Base-by-base conservation (phyloP, 2,888 invertebrate species). In the Prenolepis imparis region DNA sequence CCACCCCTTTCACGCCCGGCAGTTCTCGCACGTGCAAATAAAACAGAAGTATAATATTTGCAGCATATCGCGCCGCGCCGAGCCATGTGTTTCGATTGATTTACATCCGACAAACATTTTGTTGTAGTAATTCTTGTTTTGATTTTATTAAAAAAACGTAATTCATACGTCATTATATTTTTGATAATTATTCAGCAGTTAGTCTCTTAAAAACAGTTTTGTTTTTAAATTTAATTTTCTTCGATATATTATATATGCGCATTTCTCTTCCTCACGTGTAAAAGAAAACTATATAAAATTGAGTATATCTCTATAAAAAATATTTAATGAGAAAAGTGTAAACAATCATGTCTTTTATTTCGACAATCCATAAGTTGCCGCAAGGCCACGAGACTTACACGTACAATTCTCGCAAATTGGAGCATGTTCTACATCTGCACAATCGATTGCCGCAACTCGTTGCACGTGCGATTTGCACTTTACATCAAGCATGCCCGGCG, bases 371-470 rank as follows among this genome's bases (percentile, higher is more conserved):
- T 11, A 59, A 70, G 24, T 32, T 68, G 18, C 32, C 59, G 12
- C 70, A 59, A 70, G 70, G 59, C 78, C 15, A 9, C 6, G 8
- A n/a, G 68, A 21, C 44, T 78, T 80, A 48, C 59, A 70, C 21
- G 59, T 70, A 44, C 70, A 78, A 59, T 78, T 78, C 78, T 70
- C 70, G 21, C 68, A 70, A 80, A 80, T 80, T 80, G 78, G 78
- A 80, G 70, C 78, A 24, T 48, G 78, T 70, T 80, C 78, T 44
- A 80, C 78, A 80, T 80, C 70, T 44, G 36, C 8, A 70, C 78
- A 70, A 80, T 80, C 78, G 78, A 80, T 80, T 80, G 78, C 70
- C 70, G 78, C 78, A 70, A 80, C 78, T 70, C 70, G 44, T 80
- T 72, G 70, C 78, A 70, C 59, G 78, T 80, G 70, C 70, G 44